Conservation (phyloP, 2,888 invertebrate genomes). For the Sarcophaga variegata region DNA sequence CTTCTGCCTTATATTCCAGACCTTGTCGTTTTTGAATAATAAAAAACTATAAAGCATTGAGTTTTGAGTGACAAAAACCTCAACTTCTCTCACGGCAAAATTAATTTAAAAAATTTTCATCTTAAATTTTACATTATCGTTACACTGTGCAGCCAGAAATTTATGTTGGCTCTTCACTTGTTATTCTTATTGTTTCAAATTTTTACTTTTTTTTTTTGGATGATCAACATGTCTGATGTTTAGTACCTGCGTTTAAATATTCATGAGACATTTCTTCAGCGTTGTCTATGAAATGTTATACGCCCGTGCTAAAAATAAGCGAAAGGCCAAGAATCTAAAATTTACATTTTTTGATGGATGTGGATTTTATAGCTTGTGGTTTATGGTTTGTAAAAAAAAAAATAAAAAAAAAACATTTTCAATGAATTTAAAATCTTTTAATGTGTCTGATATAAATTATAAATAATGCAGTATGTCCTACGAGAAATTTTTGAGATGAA, state of each 20-base stretch:
- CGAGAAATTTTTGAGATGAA: too few species aligned
- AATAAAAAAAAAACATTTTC: conserved; percentile 38
- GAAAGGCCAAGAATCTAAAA: conserved; percentile 12
- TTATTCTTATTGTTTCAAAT: too few species aligned
- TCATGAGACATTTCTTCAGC: conserved; percentile 58
- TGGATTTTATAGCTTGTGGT: conserved; percentile 60
- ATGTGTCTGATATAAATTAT: conserved; percentile 2
- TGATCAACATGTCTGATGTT: conserved; percentile 51
- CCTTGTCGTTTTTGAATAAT: too few species aligned
- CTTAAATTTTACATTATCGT: too few species aligned
- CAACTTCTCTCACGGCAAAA: too few species aligned
- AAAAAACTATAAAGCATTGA: too few species aligned
- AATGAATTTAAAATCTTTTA: conserved; percentile 53
- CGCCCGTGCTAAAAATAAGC: conserved; percentile 19
- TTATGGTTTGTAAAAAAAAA: conserved; percentile 62
- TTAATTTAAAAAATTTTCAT: too few species aligned
- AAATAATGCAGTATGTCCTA: too few species aligned
- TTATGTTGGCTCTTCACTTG: too few species aligned
- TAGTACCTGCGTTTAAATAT: conserved; percentile 65
- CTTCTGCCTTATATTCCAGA: too few species aligned
- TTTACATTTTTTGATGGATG: conserved; percentile 50
- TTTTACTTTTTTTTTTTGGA: not conserved
- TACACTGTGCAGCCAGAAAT: too few species aligned
- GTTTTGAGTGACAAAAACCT: too few species aligned
- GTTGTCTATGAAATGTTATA: conserved; percentile 20